Conservation (phyloP, 2,888 invertebrate genomes). For the Cheilosia soror region DNA sequence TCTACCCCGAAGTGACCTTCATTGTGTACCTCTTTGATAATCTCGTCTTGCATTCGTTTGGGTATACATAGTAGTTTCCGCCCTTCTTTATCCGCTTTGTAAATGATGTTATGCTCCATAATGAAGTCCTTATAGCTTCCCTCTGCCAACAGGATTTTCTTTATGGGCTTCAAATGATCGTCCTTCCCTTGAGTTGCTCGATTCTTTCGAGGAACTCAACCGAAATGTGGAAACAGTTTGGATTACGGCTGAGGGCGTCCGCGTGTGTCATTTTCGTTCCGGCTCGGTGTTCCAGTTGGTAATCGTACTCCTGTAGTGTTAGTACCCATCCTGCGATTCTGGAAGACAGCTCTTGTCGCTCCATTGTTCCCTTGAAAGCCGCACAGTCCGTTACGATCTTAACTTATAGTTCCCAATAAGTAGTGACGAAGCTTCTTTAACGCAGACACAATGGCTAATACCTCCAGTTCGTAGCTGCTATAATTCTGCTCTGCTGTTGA, state of each 20-base stretch:
- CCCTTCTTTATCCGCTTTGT: neutral
- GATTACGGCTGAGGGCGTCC: slow-evolving; percentile 14
- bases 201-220: neutral
- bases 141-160: neutral
- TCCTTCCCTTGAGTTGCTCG: slow-evolving; percentile 3
- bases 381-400: no score
- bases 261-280: slow-evolving; percentile 2
- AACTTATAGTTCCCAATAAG: no score
- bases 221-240: neutral
- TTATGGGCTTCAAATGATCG: neutral
- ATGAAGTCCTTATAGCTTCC: neutral
- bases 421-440: no score
- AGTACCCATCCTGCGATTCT: slow-evolving; percentile 6
- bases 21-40: no score
- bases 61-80: slow-evolving; percentile 3
- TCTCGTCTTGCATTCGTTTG: slow-evolving; percentile 7
- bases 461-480: slow-evolving; percentile 49
- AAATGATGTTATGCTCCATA: neutral
- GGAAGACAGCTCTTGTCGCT: no score
- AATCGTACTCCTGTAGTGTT: slow-evolving; percentile 9
- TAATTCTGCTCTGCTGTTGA: slow-evolving; percentile 11
- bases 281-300: neutral
- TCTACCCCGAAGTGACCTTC: neutral
- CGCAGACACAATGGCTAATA: neutral
- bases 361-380: no score